Evolutionary conservation across 2,888 invertebrate genomes (phyloP).

Genomic region (Spodoptera exigua): DNA sequence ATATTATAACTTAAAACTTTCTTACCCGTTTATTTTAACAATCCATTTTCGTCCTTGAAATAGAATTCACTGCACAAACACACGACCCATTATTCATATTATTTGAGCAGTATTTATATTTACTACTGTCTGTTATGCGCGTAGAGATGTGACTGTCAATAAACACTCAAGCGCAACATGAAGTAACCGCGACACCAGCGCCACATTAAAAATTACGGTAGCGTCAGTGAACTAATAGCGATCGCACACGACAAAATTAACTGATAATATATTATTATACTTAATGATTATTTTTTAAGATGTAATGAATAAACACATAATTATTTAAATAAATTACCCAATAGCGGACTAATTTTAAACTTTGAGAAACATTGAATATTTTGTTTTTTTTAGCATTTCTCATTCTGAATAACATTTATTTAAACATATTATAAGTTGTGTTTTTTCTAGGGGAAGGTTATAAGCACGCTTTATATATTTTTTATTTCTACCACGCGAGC

Average conservation of each 20-base stretch:
- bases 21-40: conserved; percentile 28
- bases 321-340: conserved; percentile 25
- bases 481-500: conserved; percentile 23
- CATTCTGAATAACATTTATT: conserved; percentile 24
- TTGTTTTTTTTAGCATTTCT: conserved; percentile 22
- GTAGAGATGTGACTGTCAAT: conserved; percentile 24
- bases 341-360: conserved; percentile 26
- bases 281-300: conserved; percentile 24
- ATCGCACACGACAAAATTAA: conserved; percentile 23
- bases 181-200: conserved; percentile 24
- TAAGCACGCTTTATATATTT: conserved; percentile 24
- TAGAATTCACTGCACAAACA: conserved; percentile 22
- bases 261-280: conserved; percentile 24
- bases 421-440: conserved; percentile 24
- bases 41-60: conserved; percentile 30
- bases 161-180: conserved; percentile 24
- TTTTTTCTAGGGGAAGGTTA: conserved; percentile 24
- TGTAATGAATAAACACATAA: conserved; percentile 24
- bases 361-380: conserved; percentile 26
- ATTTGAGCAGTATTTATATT: conserved; percentile 24
- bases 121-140: conserved; percentile 24
- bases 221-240: conserved; percentile 24
- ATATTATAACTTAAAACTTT: conserved; percentile 32
- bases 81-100: conserved; percentile 24
- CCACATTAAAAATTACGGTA: conserved; percentile 24